phyloP scores from a whole-genome alignment of 1,140 invertebrate species.

The Hylaeus volcanicus region DNA sequence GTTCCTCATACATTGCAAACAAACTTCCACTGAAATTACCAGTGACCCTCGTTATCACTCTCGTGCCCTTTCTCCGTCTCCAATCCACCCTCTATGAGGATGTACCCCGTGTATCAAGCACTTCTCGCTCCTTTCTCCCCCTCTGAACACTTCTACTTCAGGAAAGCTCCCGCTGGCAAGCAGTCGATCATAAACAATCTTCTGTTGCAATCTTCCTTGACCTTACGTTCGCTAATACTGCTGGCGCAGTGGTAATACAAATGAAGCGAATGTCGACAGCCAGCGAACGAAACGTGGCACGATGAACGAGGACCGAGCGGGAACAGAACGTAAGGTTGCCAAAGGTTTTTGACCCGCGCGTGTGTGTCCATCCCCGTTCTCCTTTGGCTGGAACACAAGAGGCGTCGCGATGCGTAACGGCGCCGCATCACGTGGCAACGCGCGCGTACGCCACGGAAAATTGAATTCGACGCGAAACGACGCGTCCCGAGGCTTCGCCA shows the following conservation, averaged over 20 bases:
- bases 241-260: background rate
- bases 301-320: conserved; percentile 41
- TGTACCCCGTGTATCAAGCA: too few relatives aligned
- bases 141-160: too few relatives aligned
- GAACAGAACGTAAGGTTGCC: conserved; percentile 48
- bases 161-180: too few relatives aligned
- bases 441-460: conserved; percentile 45
- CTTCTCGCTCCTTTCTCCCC: too few relatives aligned
- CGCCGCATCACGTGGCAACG: conserved; percentile 15
- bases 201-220: too few relatives aligned
- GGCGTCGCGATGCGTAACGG: conserved; percentile 46
- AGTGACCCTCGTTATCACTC: too few relatives aligned
- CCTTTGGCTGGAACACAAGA: conserved; percentile 26
- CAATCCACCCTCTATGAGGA: too few relatives aligned
- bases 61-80: too few relatives aligned
- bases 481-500: conserved; percentile 19
- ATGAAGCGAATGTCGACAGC: conserved; percentile 30
- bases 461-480: conserved; percentile 56
- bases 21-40: too few relatives aligned
- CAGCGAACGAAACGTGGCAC: conserved; percentile 30
- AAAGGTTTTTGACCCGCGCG: conserved; percentile 57
- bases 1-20: too few relatives aligned
- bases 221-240: too few relatives aligned
- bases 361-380: conserved; percentile 36
- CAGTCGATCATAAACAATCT: too few relatives aligned